Conservation (phyloP, 2,888 invertebrate species). For the Chymomyza procnemis region DNA sequence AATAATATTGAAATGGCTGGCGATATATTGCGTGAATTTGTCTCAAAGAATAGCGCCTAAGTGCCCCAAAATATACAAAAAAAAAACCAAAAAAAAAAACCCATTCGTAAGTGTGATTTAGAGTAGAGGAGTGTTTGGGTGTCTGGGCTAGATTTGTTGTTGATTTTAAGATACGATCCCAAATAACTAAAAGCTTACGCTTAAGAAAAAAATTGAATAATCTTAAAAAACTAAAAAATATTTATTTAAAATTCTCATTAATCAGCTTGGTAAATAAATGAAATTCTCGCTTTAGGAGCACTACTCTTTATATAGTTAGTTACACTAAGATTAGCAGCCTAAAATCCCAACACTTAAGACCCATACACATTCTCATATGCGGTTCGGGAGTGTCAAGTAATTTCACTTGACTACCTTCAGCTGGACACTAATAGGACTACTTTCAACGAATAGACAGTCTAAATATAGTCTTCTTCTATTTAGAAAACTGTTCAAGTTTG, state of each 20-base stretch:
- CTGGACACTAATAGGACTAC: neutral
- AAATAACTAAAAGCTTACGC: neutral
- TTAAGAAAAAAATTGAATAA: constrained; percentile 5
- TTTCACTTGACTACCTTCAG: neutral
- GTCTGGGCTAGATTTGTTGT: constrained; percentile 15
- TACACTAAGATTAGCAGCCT: neutral
- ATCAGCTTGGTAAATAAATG: constrained; percentile 20
- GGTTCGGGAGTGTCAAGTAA: neutral
- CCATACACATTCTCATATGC: constrained; percentile 5
- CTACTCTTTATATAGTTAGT: constrained; percentile 8
- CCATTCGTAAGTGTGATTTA: constrained; percentile 32
- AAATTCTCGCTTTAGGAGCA: constrained; percentile 54
- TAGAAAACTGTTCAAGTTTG: too few species aligned
- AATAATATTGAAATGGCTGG: constrained; percentile 98
- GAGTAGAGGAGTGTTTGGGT: constrained; percentile 13
- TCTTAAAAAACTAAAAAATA: constrained; percentile 25
- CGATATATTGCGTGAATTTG: constrained; percentile 95
- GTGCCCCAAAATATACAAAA: constrained; percentile 26
- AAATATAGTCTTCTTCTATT: too few species aligned
- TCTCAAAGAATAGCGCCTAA: constrained; percentile 81
- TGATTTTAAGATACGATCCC: constrained; percentile 1
- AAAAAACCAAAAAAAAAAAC: constrained; percentile 11
- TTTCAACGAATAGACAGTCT: neutral
- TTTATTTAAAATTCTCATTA: constrained; percentile 33
- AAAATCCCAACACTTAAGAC: neutral